Evolutionary conservation across 1,140 invertebrate genomes (phyloP).

Genomic region (Ganaspis sp.): DNA sequence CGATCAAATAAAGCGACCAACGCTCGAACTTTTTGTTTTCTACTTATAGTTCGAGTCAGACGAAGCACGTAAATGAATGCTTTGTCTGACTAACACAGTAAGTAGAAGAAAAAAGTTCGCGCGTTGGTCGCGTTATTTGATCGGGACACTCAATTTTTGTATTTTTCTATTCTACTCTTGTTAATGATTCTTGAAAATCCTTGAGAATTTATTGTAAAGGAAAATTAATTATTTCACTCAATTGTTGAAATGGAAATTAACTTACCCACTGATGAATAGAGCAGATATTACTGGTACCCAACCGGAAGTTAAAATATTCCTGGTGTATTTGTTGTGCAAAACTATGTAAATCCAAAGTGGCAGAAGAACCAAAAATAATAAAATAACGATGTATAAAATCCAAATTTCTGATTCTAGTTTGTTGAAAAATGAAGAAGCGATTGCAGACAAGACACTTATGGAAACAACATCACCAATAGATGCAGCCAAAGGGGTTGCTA

Average conservation of each 20-base stretch:
- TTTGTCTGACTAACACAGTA: too few relatives aligned
- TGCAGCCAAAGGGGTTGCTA: constrained; percentile 96
- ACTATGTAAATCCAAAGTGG: constrained; percentile 89
- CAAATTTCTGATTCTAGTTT: constrained; percentile 79
- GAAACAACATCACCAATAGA: constrained; percentile 96
- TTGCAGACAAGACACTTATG: constrained; percentile 86
- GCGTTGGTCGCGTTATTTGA: too few relatives aligned
- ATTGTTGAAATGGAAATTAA: constrained; percentile 22
- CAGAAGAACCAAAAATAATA: constrained; percentile 82
- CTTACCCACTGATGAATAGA: constrained; percentile 90
- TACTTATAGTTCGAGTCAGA: too few relatives aligned
- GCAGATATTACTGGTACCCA: constrained; percentile 92
- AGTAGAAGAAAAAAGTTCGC: too few relatives aligned
- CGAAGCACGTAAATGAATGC: too few relatives aligned
- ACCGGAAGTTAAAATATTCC: constrained; percentile 85
- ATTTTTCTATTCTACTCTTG: too few relatives aligned
- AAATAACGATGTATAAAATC: constrained; percentile 81
- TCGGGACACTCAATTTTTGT: too few relatives aligned
- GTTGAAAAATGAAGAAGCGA: constrained; percentile 83
- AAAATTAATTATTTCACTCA: constrained; percentile 17
- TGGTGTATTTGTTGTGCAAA: constrained; percentile 87
- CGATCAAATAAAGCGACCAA: too few relatives aligned
- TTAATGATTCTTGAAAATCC: too few relatives aligned
- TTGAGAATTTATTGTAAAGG: too few relatives aligned
- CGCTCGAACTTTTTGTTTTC: too few relatives aligned